phyloP scores from a whole-genome alignment of 2,888 invertebrate species.

The Nemurella pictetii region DNA sequence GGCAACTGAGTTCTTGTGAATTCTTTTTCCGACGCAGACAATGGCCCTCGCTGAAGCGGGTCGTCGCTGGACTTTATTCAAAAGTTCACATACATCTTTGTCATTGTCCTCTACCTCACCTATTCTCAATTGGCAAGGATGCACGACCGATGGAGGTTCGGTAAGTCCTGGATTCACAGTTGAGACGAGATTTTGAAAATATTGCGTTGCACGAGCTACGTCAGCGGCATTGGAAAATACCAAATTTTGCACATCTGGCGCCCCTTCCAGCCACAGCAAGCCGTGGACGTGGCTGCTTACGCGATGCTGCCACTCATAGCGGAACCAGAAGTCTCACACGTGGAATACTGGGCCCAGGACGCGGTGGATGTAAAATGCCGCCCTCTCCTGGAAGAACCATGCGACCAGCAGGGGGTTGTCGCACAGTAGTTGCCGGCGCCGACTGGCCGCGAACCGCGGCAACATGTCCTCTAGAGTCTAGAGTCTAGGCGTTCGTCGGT shows the following conservation, averaged over 20 bases:
- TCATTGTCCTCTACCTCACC: constrained; percentile 12
- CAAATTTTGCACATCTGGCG: constrained; percentile 34
- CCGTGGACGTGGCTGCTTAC: constrained; percentile 41
- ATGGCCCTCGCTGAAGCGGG: constrained; percentile 2
- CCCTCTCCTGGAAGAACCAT: constrained; percentile 32
- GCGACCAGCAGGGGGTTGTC: constrained; percentile 35
- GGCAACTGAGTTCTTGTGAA: constrained; percentile 22
- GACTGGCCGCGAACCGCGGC: not conserved
- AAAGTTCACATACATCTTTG: not conserved
- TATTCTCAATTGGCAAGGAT: constrained; percentile 34
- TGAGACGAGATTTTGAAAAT: constrained; percentile 33
- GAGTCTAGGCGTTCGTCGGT: not conserved
- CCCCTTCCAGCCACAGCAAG: constrained; percentile 40
- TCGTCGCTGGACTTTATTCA: constrained; percentile 36
- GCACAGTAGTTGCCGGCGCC: constrained; percentile 15
- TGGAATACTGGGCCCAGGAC: constrained; percentile 30
- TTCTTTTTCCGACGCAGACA: constrained; percentile 34
- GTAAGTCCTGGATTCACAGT: constrained; percentile 37
- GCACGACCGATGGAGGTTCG: constrained; percentile 22
- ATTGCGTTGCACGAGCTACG: not conserved
- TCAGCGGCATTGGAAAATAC: not conserved
- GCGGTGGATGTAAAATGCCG: constrained; percentile 9
- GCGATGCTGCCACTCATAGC: constrained; percentile 39
- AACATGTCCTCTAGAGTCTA: not conserved
- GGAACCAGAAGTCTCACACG: constrained; percentile 35